phyloP scores from a whole-genome alignment of 2,888 invertebrate species.

The Kuschelorhynchus macadamiae region DNA sequence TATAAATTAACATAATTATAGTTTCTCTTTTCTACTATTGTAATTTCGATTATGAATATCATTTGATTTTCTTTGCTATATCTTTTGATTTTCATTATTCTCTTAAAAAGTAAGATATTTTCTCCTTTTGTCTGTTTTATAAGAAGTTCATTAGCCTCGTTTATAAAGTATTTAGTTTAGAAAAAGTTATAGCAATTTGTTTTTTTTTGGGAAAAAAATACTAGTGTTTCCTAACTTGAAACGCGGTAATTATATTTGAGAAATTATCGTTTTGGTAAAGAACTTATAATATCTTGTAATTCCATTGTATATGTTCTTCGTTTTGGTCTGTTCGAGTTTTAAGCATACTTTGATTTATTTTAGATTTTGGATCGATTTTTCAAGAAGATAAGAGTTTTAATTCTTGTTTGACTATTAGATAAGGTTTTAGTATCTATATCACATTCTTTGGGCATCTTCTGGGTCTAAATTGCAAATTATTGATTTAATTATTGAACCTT shows the following conservation, averaged over 20 bases:
- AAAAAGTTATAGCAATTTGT: slow-evolving; percentile 43
- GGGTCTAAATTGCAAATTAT: slow-evolving; percentile 44
- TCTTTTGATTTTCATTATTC: slow-evolving; percentile 37
- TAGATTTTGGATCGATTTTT: slow-evolving; percentile 9
- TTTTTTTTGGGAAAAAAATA: slow-evolving; percentile 39
- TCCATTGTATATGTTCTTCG: neutral
- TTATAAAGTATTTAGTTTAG: slow-evolving; percentile 44
- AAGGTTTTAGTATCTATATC: slow-evolving; percentile 25
- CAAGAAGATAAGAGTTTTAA: slow-evolving; percentile 21
- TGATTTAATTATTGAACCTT: slow-evolving; percentile 44
- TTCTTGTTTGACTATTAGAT: slow-evolving; percentile 28
- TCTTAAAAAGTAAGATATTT: slow-evolving; percentile 5
- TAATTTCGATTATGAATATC: slow-evolving; percentile 37
- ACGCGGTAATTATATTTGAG: slow-evolving; percentile 9
- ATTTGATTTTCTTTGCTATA: slow-evolving; percentile 34
- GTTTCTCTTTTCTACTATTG: slow-evolving; percentile 30
- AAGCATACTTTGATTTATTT: slow-evolving; percentile 22
- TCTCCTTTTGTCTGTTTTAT: slow-evolving; percentile 15
- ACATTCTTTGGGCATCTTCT: slow-evolving; percentile 40
- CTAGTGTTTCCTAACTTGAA: slow-evolving; percentile 41
- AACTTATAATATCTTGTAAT: neutral
- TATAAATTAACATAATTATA: slow-evolving; percentile 38
- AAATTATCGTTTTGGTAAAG: neutral
- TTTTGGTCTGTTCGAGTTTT: neutral
- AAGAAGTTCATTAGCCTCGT: slow-evolving; percentile 34